phyloP scores from a whole-genome alignment of 2,113 vertebrate genomes.

The Chelonoidis abingdonii region DNA sequence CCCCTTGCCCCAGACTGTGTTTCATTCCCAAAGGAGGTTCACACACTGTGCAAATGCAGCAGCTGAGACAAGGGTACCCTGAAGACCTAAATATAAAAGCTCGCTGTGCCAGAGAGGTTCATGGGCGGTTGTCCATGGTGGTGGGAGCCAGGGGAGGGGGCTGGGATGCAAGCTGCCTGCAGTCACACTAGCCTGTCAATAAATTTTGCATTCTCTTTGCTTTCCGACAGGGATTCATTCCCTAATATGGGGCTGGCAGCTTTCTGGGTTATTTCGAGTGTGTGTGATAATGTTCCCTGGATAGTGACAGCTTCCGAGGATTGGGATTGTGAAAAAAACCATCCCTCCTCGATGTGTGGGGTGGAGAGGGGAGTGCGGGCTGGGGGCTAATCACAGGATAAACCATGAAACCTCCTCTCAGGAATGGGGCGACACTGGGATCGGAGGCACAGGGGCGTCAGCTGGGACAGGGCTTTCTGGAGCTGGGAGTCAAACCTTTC shows the following conservation, averaged over 20 bases:
- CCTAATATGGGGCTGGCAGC: constrained; percentile 94
- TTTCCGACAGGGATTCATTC: constrained; percentile 87
- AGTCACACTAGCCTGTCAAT: constrained; percentile 87
- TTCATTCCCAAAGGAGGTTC: constrained; percentile 1
- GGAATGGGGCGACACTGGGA: background rate
- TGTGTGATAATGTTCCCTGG: constrained; percentile 93
- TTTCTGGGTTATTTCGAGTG: constrained; percentile 97
- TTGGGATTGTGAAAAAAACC: constrained; percentile 64
- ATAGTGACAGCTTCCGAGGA: constrained; percentile 76
- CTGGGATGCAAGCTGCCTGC: constrained; percentile 69
- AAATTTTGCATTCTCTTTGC: constrained; percentile 86
- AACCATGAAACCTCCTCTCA: background rate
- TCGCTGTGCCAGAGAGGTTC: constrained; percentile 17
- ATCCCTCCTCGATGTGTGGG: constrained; percentile 45
- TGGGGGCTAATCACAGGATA: background rate
- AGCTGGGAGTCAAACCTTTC: background rate
- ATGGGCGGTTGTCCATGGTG: background rate
- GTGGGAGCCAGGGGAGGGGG: constrained; percentile 41
- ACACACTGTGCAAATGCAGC: accelerated
- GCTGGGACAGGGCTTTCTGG: background rate
- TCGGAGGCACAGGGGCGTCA: background rate
- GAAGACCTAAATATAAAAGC: constrained; percentile 62
- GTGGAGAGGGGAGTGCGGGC: constrained; percentile 3
- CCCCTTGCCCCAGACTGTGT: background rate
- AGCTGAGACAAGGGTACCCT: constrained; percentile 10